These are phyloP conservation scores for Aphidius colemani DNA, from an alignment of 2,888 invertebrate species.

Conservation along the genomic window DNA sequence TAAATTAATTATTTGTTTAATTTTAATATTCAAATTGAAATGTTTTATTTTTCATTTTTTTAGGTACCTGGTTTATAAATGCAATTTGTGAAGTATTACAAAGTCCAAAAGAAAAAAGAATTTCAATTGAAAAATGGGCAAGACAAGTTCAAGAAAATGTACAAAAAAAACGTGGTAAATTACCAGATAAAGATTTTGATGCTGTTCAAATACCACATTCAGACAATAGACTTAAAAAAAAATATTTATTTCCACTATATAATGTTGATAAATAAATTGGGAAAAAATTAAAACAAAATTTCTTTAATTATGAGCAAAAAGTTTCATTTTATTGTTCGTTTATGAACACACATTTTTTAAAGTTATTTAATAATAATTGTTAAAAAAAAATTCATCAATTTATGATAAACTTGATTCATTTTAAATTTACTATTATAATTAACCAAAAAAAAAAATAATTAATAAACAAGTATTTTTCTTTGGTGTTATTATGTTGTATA, in stretches of 20 bases:
- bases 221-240: not conserved
- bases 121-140: slow-evolving; percentile 18
- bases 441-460: slow-evolving; percentile 1
- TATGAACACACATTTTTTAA: not conserved
- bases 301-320: not conserved
- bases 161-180: not conserved
- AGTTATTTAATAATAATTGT: not conserved
- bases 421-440: not conserved
- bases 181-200: too few relatives aligned
- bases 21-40: not conserved
- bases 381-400: not conserved
- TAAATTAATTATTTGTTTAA: not conserved
- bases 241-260: slow-evolving; percentile 5
- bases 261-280: not conserved
- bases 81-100: slow-evolving; percentile 8
- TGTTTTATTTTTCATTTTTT: not conserved
- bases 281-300: not conserved
- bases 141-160: slow-evolving; percentile 7
- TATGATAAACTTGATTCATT: not conserved
- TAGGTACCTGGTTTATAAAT: slow-evolving; percentile 15
- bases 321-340: not conserved
- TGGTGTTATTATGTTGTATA: slow-evolving; percentile 7
- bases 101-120: slow-evolving; percentile 18
- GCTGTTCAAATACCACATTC: too few relatives aligned
- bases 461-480: slow-evolving; percentile 14